Evolutionary conservation across 2,797 vertebrate genomes (phyloP), one percentile per base, ranked within the genome.

Genomic region (Limosa lapponica): DNA sequence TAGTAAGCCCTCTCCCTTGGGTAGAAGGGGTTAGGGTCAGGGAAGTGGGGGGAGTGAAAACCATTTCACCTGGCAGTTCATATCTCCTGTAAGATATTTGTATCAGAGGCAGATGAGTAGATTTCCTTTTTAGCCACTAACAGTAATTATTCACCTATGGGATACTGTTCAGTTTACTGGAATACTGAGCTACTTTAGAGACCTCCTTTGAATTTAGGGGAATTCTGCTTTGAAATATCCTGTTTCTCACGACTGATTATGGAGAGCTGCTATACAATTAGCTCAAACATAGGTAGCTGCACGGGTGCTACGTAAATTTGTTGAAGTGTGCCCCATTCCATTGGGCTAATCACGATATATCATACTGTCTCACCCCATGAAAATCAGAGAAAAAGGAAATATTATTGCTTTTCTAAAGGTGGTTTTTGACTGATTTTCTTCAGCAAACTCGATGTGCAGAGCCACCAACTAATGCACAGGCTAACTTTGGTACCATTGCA

Each of bases 391-490:
- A 10, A 48, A 1, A 20, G 8, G 16, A 54, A 67, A 55, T 25
- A 73, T 8, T 5, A 3, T 7, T 51, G 13, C 0, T 41, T 83
- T 67, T 80, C 20, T 58, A 61, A 61, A 27, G 7, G 24, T 23
- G 11, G 0, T 6, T 51, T 82, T 46, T 59, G 5, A 10, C 23
- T 12, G 10, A 4, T 43, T 75, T 66, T 71, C 43, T 67, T 66
- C 54, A 72, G 20, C 27, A 64, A 61, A 32, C 11, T 23, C 37
- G 27, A 54, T 55, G 62, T 69, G 15, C 55, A 80, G n/a, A 64
- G 3, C 14, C 15, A 41, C 3, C 1, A 1, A 46, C 2, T 1
- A 1, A 6, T 58, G 22, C 12, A 22, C 7, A 41, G 19, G 25
- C 13, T 41, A 34, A 36, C 4, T 5, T 64, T 77, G 11, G 16